Conservation (phyloP, 2,113 vertebrate genomes). For the Myocastor coypus region DNA sequence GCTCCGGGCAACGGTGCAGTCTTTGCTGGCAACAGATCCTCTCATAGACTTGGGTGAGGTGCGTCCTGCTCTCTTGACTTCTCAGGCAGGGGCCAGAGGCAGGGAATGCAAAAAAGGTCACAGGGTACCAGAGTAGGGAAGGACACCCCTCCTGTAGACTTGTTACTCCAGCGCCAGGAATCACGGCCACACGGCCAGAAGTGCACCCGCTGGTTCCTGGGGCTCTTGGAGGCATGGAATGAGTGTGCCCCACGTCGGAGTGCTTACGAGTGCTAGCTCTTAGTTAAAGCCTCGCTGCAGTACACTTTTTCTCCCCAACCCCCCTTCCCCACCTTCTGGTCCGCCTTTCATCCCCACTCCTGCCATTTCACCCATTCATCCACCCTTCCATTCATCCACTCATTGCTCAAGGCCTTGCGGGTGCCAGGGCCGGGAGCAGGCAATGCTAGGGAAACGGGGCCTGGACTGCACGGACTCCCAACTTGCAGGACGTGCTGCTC, state of each 20-base stretch:
- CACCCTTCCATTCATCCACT: not conserved
- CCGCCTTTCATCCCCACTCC: not conserved
- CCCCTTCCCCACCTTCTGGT: not conserved
- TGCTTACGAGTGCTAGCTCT: not conserved
- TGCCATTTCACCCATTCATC: not conserved
- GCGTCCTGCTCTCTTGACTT: not conserved
- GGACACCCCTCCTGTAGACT: not conserved
- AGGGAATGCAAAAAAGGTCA: not conserved
- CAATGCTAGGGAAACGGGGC: not conserved
- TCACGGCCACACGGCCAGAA: not conserved
- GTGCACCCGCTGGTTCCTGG: not conserved
- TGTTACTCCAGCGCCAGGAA: not conserved
- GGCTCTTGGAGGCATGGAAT: not conserved
- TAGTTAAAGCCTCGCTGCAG: not conserved
- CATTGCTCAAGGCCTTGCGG: not conserved
- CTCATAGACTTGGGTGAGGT: accelerated
- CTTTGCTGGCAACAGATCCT: not conserved
- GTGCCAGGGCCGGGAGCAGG: not conserved
- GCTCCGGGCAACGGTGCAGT: not conserved
- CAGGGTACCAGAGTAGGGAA: not conserved
- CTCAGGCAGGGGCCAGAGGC: not conserved
- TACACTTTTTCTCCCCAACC: not conserved
- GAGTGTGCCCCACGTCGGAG: not conserved
- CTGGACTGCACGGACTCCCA: not conserved
- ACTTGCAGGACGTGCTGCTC: not conserved